phyloP scores from a whole-genome alignment of 2,797 vertebrate genomes.

The Aeoliscus strigatus region DNA sequence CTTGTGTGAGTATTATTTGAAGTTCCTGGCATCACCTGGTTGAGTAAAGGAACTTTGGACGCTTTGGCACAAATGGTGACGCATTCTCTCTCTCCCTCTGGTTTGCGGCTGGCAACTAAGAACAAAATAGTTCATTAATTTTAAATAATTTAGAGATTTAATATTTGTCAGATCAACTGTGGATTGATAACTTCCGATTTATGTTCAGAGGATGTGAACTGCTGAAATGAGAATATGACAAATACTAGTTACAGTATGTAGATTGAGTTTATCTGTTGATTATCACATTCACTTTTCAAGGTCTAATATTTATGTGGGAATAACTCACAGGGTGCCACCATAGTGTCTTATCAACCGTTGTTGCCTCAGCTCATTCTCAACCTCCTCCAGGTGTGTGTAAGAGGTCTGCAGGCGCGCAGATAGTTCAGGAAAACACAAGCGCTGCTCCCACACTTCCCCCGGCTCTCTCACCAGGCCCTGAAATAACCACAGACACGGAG shows the following conservation, averaged over 20 bases:
- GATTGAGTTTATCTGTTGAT: not conserved
- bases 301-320: not conserved
- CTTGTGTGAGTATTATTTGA: slow-evolving; percentile 70
- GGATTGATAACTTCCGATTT: too few species aligned
- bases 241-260: too few species aligned
- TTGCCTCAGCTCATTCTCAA: slow-evolving; percentile 61
- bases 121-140: slow-evolving; percentile 35
- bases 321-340: slow-evolving; percentile 17
- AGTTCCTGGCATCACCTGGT: slow-evolving; percentile 61
- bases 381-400: slow-evolving; percentile 66
- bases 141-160: too few species aligned
- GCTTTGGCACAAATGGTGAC: slow-evolving; percentile 58
- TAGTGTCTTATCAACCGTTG: slow-evolving; percentile 36
- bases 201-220: too few species aligned
- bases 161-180: too few species aligned
- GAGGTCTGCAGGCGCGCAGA: slow-evolving; percentile 76
- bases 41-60: slow-evolving; percentile 62
- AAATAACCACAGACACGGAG: slow-evolving; percentile 29
- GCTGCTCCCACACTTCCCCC: slow-evolving; percentile 77
- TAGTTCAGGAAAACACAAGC: slow-evolving; percentile 78
- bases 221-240: too few species aligned
- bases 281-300: not conserved
- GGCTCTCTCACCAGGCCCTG: slow-evolving; percentile 81
- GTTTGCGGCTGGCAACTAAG: slow-evolving; percentile 75
- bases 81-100: slow-evolving; percentile 62